phyloP scores from a whole-genome alignment of 1,140 invertebrate species.

The Calliphora vicina region DNA sequence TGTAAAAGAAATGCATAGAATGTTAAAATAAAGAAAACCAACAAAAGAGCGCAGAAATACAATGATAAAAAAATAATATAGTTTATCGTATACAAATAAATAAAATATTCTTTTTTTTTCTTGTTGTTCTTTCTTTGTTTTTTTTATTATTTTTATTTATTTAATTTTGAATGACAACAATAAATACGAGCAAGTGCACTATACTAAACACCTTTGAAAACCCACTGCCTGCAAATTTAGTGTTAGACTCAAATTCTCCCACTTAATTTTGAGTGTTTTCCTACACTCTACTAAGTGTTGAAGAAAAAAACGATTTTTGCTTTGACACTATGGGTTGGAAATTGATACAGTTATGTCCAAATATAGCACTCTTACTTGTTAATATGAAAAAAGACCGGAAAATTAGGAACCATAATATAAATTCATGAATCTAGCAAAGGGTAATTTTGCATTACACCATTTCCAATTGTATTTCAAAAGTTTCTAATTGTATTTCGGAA shows the following conservation, averaged over 20 bases:
- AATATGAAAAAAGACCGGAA: too few relatives aligned
- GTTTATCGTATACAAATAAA: not conserved
- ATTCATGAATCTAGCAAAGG: too few relatives aligned
- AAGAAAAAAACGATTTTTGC: not conserved
- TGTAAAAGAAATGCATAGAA: constrained; percentile 6
- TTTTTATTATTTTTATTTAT: constrained; percentile 5
- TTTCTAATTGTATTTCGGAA: too few relatives aligned
- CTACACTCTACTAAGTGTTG: not conserved
- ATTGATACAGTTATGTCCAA: too few relatives aligned
- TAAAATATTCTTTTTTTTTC: not conserved
- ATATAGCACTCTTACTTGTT: too few relatives aligned
- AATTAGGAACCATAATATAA: too few relatives aligned
- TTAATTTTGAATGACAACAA: not conserved
- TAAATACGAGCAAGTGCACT: not conserved
- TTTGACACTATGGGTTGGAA: not conserved
- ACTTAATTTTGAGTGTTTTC: not conserved
- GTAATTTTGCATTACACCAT: too few relatives aligned
- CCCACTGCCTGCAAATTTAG: not conserved
- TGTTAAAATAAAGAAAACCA: not conserved
- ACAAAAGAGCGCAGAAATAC: not conserved
- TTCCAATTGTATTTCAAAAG: too few relatives aligned
- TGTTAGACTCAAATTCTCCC: constrained; percentile 11
- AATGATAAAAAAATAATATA: not conserved
- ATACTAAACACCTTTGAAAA: constrained; percentile 4
- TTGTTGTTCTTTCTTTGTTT: not conserved